Evolutionary conservation across 92 coral and sea anemone species (phyloP), one percentile per base, ranked within the genome.

Genomic region (Umimayanthus chanpuru): DNA sequence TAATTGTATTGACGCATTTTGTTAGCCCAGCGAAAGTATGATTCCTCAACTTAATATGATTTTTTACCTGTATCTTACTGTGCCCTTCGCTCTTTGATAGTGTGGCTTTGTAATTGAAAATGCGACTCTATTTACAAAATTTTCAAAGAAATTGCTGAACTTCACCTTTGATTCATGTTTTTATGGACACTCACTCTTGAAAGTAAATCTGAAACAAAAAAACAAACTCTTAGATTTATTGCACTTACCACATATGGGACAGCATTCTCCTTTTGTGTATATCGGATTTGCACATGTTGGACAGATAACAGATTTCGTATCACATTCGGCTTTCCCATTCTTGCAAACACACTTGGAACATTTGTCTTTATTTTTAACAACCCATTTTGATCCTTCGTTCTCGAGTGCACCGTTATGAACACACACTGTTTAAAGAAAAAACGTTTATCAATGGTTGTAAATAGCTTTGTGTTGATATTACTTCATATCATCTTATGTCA

Each of bases 381-480:
- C 87, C 87, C 87, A 83, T 49, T 83, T 83, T 28, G 87, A 83
- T 11, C 87, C 87, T 55, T 83, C 87, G 41, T 49, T 70, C 64
- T 83, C 87, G 47, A 83, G 38, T 29, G 78, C 87, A 30, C 87
- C 87, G 41, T 68, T 44, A 15, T 83, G 87, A 43, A 83, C 78
- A 83, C 78, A 83, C 36, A 68, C 87, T 83, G 77, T 83, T 43
- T 3, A 26, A 49, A 83, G 15, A 11, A 6, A 2, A 16, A 14
- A 2, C 18, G 79, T 36, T 30, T 20, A 39, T 0, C 9, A 36
- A 74, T 5, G 79, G 28, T 74, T 18, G 79, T 20, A 8, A 29
- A 12, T 40, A 26, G 29, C 38, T 26, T 9, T 20, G 6, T 18
- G 68, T 8, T 14, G 2, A 1, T 56, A 56, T 56, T 20, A 14